These are phyloP conservation scores for Phengaris arion DNA, from an alignment of 2,888 invertebrate genomes.

Conservation along the genomic window DNA sequence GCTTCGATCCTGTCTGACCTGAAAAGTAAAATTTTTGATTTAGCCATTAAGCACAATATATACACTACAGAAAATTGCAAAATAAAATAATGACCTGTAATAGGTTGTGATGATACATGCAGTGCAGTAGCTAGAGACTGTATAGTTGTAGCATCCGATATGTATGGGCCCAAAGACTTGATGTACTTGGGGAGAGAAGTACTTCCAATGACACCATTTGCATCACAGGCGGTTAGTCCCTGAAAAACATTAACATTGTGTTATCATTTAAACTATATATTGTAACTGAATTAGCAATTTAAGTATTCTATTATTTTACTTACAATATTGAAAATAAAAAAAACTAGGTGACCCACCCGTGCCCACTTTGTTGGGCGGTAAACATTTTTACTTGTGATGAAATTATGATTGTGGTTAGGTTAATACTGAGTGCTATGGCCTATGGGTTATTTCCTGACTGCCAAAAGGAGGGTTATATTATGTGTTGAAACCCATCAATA, in stretches of 20 bases:
- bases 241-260: constrained; percentile 49
- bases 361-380: too few relatives aligned
- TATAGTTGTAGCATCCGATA: constrained; percentile 91
- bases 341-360: too few relatives aligned
- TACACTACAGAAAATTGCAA: background rate
- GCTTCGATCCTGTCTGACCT: constrained; percentile 92
- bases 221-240: constrained; percentile 92
- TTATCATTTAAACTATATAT: too few relatives aligned
- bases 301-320: background rate
- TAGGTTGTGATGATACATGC: constrained; percentile 92
- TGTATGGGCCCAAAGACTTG: constrained; percentile 90
- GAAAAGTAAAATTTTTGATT: constrained; percentile 37
- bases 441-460: too few relatives aligned
- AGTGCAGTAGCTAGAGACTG: constrained; percentile 97
- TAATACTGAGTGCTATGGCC: too few relatives aligned
- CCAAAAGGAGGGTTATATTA: too few relatives aligned
- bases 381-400: too few relatives aligned
- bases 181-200: constrained; percentile 92
- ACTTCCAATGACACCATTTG: constrained; percentile 89
- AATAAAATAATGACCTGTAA: constrained; percentile 80
- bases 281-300: too few relatives aligned
- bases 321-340: too few relatives aligned
- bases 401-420: too few relatives aligned
- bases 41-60: background rate
- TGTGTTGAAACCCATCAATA: too few relatives aligned